These are phyloP conservation scores for Lasiurus borealis DNA, from an alignment of 2,113 vertebrate species.

Conservation along the genomic window DNA sequence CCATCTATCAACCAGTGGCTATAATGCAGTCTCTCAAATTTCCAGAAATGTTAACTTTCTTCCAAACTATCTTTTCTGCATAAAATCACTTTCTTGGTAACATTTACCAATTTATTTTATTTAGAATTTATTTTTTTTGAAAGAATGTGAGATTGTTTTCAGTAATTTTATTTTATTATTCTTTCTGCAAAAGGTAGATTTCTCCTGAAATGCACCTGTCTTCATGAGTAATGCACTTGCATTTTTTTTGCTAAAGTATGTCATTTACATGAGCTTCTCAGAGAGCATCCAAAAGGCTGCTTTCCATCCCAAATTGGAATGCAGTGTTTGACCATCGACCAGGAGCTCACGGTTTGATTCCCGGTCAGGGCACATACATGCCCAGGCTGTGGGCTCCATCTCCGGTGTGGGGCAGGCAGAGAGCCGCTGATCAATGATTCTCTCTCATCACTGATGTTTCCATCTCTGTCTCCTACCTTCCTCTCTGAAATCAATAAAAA, in stretches of 20 bases:
- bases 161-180: background rate
- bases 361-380: too few relatives aligned
- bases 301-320: background rate
- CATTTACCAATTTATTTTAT: slow-evolving; percentile 16
- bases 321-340: too few relatives aligned
- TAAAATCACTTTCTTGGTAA: slow-evolving; percentile 1
- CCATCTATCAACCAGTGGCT: background rate
- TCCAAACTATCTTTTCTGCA: background rate
- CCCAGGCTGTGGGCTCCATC: too few relatives aligned
- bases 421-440: too few relatives aligned
- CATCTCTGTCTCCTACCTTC: too few relatives aligned
- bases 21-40: background rate
- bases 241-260: background rate
- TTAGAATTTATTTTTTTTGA: background rate
- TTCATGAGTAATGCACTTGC: background rate
- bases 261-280: background rate
- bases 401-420: too few relatives aligned
- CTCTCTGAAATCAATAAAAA: too few relatives aligned
- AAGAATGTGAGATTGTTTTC: background rate
- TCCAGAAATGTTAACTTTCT: slow-evolving; percentile 9
- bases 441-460: too few relatives aligned
- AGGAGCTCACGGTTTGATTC: too few relatives aligned
- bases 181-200: background rate
- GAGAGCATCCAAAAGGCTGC: background rate
- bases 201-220: background rate